Conservation (phyloP, 2,888 invertebrate species). For the Fissipunctia ypsillon region DNA sequence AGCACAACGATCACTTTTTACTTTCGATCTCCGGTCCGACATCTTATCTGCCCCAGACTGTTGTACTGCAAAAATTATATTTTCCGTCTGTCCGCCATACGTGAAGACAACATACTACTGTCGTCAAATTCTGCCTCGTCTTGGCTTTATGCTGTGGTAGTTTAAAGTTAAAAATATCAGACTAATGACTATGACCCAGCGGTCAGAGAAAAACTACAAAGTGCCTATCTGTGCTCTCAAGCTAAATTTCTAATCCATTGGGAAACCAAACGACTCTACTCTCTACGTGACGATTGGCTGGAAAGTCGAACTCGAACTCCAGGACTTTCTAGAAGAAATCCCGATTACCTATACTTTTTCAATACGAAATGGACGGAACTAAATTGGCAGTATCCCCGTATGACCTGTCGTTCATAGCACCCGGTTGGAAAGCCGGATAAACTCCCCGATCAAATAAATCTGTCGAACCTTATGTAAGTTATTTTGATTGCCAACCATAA, state of each 20-base stretch:
- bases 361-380: neutral
- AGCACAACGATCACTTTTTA: neutral
- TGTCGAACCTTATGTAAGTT: neutral
- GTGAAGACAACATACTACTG: neutral
- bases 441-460: neutral
- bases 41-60: neutral
- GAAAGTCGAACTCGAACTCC: too few species aligned
- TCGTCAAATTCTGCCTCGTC: neutral
- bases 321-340: conserved; percentile 8
- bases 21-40: neutral
- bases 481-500: neutral
- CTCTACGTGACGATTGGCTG: conserved; percentile 34
- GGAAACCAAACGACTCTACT: conserved; percentile 22
- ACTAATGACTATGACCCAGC: neutral
- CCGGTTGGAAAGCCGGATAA: neutral
- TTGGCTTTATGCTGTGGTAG: too few species aligned
- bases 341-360: conserved; percentile 12
- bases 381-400: conserved; percentile 26
- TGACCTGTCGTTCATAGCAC: neutral
- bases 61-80: neutral
- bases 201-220: conserved; percentile 1
- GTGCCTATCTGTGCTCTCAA: neutral
- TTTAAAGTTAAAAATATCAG: neutral
- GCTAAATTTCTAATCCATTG: neutral
- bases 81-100: neutral